Evolutionary conservation across 2,888 invertebrate genomes (phyloP).

Genomic region (Agrotis exclamationis): DNA sequence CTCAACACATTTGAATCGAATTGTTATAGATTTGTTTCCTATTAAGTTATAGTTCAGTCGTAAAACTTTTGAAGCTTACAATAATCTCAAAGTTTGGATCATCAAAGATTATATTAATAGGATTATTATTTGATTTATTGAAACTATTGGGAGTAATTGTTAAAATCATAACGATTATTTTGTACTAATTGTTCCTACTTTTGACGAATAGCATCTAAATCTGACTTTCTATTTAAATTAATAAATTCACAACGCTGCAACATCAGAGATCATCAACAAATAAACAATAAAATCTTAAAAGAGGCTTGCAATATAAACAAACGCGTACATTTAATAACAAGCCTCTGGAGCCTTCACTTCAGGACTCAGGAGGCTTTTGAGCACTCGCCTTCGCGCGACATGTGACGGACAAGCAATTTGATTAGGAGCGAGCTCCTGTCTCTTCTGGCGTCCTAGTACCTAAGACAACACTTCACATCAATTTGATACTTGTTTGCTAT

Average conservation of each 20-base stretch:
- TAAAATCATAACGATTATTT: background rate
- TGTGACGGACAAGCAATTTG: slow-evolving; percentile 57
- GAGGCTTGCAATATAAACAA: slow-evolving; percentile 8
- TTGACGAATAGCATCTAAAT: background rate
- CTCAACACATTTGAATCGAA: no score
- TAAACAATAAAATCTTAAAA: background rate
- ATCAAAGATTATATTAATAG: background rate
- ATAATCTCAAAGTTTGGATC: background rate
- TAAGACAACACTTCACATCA: slow-evolving; percentile 11
- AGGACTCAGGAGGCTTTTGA: slow-evolving; percentile 29
- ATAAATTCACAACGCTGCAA: background rate
- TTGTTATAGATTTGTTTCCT: background rate
- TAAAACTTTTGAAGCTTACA: background rate
- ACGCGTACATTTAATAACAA: slow-evolving; percentile 5
- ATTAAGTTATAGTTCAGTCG: background rate
- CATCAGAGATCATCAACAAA: no score
- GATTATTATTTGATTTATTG: background rate
- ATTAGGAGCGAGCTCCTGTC: slow-evolving; percentile 43
- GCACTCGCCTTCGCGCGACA: slow-evolving; percentile 27
- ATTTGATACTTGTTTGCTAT: slow-evolving; percentile 24
- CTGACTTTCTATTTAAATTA: background rate
- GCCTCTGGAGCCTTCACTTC: background rate
- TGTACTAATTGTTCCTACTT: no score
- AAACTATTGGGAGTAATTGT: background rate
- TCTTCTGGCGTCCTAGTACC: slow-evolving; percentile 1